A percentile compares a stretch with the other conserved stretches of the same genome.
Evolutionary conservation across 35 echinoderm and acorn worm genomes (phyloP).

Genomic region (Ophiothrix spiculata): DNA sequence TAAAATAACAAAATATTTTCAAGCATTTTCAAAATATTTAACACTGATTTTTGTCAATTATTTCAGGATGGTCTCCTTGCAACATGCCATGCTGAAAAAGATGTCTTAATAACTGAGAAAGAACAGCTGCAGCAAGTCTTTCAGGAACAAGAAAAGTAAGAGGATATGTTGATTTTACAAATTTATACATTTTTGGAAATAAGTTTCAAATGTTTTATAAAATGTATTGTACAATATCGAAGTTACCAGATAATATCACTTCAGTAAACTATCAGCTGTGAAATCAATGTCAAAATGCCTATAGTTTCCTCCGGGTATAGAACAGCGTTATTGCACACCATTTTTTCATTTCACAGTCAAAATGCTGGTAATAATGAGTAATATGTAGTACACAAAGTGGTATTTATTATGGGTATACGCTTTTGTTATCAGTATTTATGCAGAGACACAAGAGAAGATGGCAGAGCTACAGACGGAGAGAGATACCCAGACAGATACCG

Average conservation of each 20-base stretch:
- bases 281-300: not conserved
- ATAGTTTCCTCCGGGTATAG: not conserved
- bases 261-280: not conserved
- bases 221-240: not conserved
- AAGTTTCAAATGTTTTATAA: not conserved
- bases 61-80: constrained; percentile 49
- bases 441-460: constrained; percentile 85
- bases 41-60: not conserved
- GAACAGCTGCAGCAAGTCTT: constrained; percentile 87
- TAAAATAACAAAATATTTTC: not conserved
- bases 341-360: not conserved
- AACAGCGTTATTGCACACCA: not conserved
- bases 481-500: constrained; percentile 90
- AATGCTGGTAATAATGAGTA: not conserved
- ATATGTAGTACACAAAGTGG: not conserved
- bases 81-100: constrained; percentile 48
- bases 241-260: not conserved
- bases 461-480: constrained; percentile 73
- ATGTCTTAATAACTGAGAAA: constrained; percentile 67
- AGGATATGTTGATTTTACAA: not conserved
- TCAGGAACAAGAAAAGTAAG: constrained; percentile 88
- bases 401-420: not conserved
- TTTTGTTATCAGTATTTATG: constrained; percentile 40
- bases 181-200: not conserved
- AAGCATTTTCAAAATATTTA: not conserved